phyloP scores from a whole-genome alignment of 1,140 invertebrate genomes.

The Caenorhabditis remanei region DNA sequence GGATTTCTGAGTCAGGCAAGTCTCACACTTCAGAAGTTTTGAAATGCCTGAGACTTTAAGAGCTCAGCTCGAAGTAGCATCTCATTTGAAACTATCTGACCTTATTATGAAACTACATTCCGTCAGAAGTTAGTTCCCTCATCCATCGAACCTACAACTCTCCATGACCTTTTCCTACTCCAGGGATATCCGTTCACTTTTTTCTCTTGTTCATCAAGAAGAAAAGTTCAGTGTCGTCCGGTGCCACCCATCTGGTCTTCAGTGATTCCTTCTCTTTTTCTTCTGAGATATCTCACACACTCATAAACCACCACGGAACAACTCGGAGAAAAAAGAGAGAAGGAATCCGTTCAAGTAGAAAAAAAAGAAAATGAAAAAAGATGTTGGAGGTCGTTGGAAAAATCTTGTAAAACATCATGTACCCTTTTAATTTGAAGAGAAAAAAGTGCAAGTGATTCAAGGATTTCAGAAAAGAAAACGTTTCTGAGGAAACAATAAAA shows the following conservation, averaged over 20 bases:
- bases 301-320: constrained; percentile 42
- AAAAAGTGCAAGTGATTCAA: constrained; percentile 2
- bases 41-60: no score
- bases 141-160: not conserved
- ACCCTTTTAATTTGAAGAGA: not conserved
- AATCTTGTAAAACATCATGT: not conserved
- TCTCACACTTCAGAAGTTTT: no score
- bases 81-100: no score
- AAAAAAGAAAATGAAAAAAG: constrained; percentile 38
- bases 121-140: no score
- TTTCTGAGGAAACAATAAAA: not conserved
- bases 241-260: constrained; percentile 52
- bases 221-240: constrained; percentile 47
- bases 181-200: not conserved
- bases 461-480: not conserved
- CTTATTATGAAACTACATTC: no score
- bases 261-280: not conserved
- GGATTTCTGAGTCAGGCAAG: no score
- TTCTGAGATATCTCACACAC: constrained; percentile 21
- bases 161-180: constrained; percentile 5
- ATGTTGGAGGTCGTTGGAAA: constrained; percentile 14
- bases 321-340: not conserved
- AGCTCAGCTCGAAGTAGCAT: no score
- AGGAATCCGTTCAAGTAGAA: not conserved
- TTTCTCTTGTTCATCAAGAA: not conserved